Conservation (phyloP, 2,888 invertebrate species). For the Leucophora obtusa region DNA sequence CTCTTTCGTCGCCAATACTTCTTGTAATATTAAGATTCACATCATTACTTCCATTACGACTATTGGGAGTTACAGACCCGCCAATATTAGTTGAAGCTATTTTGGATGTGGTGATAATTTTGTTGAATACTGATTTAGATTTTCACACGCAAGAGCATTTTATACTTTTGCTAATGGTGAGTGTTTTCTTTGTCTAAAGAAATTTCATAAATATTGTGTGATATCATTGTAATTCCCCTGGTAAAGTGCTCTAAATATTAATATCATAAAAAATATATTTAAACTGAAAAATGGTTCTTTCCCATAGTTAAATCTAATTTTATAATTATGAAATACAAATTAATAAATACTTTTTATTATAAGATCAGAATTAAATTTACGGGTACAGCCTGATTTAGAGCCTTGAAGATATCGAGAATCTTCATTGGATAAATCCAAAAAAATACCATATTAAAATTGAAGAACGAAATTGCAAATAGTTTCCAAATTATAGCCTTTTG, state of each 20-base stretch:
- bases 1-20: conserved; percentile 28
- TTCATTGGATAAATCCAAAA: too few relatives aligned
- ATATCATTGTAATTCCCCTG: background rate
- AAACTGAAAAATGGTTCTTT: background rate
- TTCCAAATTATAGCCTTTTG: too few relatives aligned
- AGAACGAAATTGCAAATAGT: too few relatives aligned
- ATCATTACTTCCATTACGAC: conserved; percentile 38
- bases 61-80: conserved; percentile 29
- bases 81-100: conserved; percentile 41
- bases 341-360: too few relatives aligned
- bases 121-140: background rate
- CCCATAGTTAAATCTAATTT: background rate
- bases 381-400: too few relatives aligned
- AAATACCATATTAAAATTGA: too few relatives aligned
- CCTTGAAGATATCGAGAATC: too few relatives aligned
- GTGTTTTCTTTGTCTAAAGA: background rate
- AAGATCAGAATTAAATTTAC: too few relatives aligned
- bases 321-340: too few relatives aligned
- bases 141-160: background rate
- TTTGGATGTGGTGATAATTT: background rate
- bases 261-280: background rate
- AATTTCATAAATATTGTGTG: background rate
- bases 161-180: background rate
- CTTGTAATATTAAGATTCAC: conserved; percentile 38
- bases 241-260: background rate